These are phyloP conservation scores for Octonoba sinensis DNA, from an alignment of 2,888 invertebrate species.

Conservation along the genomic window DNA sequence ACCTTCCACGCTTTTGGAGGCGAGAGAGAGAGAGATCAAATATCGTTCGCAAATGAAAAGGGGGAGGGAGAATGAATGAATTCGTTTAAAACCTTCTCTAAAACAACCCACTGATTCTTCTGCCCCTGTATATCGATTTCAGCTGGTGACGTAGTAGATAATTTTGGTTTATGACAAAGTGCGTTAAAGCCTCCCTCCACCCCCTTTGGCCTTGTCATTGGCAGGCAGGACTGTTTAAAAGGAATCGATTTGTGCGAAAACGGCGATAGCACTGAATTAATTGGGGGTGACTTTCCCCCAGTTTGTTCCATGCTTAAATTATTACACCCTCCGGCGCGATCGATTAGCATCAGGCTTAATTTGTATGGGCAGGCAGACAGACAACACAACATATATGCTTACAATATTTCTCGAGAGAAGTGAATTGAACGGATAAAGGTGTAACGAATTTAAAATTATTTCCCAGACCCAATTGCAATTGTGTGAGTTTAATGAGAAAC, in stretches of 20 bases:
- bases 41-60: too few species aligned
- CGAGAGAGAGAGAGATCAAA: too few species aligned
- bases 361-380: conserved; percentile 6
- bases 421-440: not conserved
- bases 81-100: too few species aligned
- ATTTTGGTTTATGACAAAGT: conserved; percentile 63
- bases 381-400: too few species aligned
- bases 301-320: conserved; percentile 41
- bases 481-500: too few species aligned
- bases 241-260: conserved; percentile 33
- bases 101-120: too few species aligned
- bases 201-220: conserved; percentile 37
- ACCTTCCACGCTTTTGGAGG: too few species aligned
- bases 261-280: conserved; percentile 55
- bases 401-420: too few species aligned
- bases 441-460: too few species aligned
- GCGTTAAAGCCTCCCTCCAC: conserved; percentile 30
- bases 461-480: too few species aligned
- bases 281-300: conserved; percentile 45
- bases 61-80: too few species aligned
- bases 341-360: conserved; percentile 30
- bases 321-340: conserved; percentile 21
- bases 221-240: conserved; percentile 47
- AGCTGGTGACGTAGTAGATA: conserved; percentile 48
- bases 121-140: conserved; percentile 32